A percentile compares a stretch with the other conserved stretches of the same genome.
phyloP scores from a whole-genome alignment of 1,140 invertebrate genomes.

The Aleiodes sp. region DNA sequence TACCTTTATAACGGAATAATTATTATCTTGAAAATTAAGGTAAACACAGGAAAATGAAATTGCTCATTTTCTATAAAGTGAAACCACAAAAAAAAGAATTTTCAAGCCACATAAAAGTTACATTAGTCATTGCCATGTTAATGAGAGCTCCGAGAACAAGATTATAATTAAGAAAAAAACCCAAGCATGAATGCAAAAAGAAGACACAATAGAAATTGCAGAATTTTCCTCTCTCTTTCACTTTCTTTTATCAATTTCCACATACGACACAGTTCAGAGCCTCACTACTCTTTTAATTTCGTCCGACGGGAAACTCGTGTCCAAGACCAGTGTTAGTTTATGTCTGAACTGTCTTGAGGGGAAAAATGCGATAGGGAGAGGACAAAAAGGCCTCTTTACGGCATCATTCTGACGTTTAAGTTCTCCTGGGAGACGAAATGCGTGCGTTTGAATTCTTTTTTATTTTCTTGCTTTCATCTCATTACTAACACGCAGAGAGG shows the following conservation, averaged over 20 bases:
- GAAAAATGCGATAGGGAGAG: no score
- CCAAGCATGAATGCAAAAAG: not conserved
- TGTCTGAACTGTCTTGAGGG: no score
- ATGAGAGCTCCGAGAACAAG: not conserved
- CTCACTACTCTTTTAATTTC: constrained; percentile 4
- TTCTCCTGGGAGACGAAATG: not conserved
- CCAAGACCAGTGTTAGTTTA: not conserved
- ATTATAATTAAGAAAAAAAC: not conserved
- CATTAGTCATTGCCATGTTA: not conserved
- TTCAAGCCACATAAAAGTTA: no score
- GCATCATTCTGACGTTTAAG: not conserved
- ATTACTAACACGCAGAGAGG: no score
- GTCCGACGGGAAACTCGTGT: not conserved
- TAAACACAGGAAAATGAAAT: no score
- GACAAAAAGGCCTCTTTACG: not conserved
- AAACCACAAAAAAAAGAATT: no score
- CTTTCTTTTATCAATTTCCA: not conserved
- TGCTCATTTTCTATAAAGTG: no score
- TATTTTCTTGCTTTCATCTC: no score
- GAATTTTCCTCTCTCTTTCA: not conserved
- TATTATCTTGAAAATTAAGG: no score
- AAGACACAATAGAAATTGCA: not conserved
- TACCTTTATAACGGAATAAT: no score
- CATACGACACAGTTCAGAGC: not conserved
- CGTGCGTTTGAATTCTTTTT: not conserved